Evolutionary conservation across 2,113 vertebrate genomes (phyloP), one percentile per base, ranked within the genome.

Genomic region (Phaethornis superciliosus): DNA sequence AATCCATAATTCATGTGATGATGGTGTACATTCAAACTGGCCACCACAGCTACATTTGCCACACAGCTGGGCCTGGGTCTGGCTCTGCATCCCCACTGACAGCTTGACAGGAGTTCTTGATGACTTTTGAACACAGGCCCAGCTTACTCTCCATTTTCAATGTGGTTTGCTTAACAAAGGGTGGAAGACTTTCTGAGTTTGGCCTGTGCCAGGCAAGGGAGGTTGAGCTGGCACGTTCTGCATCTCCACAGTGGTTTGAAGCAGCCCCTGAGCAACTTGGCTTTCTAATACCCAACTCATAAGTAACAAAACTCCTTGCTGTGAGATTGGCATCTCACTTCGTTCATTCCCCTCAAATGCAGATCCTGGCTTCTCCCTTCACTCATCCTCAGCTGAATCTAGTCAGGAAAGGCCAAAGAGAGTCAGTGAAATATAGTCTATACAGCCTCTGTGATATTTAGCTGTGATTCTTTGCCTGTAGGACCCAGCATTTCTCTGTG

Each of bases 1-100:
- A 75, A 89, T 94, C 67, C 90, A 95, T 95, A 91, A 97, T 95
- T 97, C 88, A 93, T 74, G 54, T 81, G 22, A 35, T 40, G 55
- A 9, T 32, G 68, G 12, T 22, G 15, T 82, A 17, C 19, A 2
- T 27, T 80, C 67, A 10, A 55, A 63, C 20, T 10, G 9, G 46
- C 60, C 90, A 52, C 15, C 51, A 49, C 62, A 77, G 87, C 32
- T 51, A 4, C 24, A 12, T 47, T 74, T 85, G 42, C 77, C 71
- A 30, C 8, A 3, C 68, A 81, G 78, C 89, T 91, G 62, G 23
- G 74, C 46, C 58, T 17, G 20, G 17, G 55, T 22, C 0, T 8
- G 58, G 15, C 26, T 59, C 52, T 3, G 69, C 46, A 46, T 23
- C 35, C 62, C 37, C 72, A 27, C 18, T 26, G 9, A 10, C 52